Evolutionary conservation across 1,140 invertebrate species (phyloP), one percentile per base, ranked within the genome.

Genomic region (Apocrypta bakeri): DNA sequence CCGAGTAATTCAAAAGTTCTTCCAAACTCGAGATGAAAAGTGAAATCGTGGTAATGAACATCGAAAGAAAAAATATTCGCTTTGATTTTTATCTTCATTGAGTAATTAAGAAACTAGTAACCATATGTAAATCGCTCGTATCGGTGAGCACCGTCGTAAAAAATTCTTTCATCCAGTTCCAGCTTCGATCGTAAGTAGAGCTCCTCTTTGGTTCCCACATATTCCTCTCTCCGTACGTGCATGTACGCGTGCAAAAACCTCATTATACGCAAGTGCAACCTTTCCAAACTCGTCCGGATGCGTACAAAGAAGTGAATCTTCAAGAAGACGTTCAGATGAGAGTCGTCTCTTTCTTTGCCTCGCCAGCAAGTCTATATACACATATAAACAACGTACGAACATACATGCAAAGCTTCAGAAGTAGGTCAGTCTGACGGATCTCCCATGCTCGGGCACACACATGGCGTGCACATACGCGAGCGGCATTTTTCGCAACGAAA

Each of bases 401-500:
- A 2, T 4, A 14, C 4, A 4, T 2, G n/a, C 63, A 71, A 81
- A 71, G 75, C 64, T 31, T 76, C 72, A 84, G 79, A 85, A 81
- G 83, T 83, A 64, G 81, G 66, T 66, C 83, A 56, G 61, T 71
- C 48, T 64, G 81, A 79, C 82, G 82, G 42, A 76, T 79, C 66
- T 83, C 73, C 82, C 83, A 85, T 81, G 83, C 80, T 81, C 83
- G 17, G 12, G 42, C 42, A 48, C 48, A 56, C 48, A 56, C 17
- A n/a, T 79, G 71, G 82, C 75, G 74, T 78, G 82, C 88, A 56
- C 48, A 56, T 87, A 89, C 89, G 90, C 90, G 90, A 89, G 89
- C 90, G 89, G 89, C 90, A 92, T 92, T 92, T 92, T 92, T 92
- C 91, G 88, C 89, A 90, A 92, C 85, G 91, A 92, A 92, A 92